Base-by-base conservation (phyloP, 2,113 vertebrate genomes). In the Podilymbus podiceps region DNA sequence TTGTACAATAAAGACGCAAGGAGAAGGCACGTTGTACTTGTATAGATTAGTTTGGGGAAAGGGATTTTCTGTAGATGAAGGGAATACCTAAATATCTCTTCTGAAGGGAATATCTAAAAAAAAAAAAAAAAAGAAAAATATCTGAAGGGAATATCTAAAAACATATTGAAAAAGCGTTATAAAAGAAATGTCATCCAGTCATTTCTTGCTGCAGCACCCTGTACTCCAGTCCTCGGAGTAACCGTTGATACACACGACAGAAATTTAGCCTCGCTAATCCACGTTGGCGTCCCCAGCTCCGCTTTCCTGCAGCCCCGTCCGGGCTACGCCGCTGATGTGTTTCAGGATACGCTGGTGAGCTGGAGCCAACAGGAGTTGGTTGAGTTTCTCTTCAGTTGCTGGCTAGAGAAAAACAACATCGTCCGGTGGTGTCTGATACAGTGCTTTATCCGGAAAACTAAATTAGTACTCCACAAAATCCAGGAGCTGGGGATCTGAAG, bases 181-280 rank as follows among this genome's bases (percentile, higher is more conserved):
- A 15, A 38, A 69, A 58, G 13, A 23, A 47, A 5, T 9, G 58
- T 31, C 15, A 38, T 15, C 22, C 47, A 13, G 1, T 8, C n/a
- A 42, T 55, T 20, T 42, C 63, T n/a, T 44, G 60, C 50, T 53
- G 30, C 46, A 21, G n/a, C 25, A 25, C 17, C 24, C 28, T 24
- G 4, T 15, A 1, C 11, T 63, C 8, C 1, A 0, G 1, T 5
- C 30, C 46, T 15, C 24, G 42, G 31, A 11, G 3, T 24, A 35
- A 14, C 18, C 28, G 9, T 15, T 38, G 49, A 35, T 9, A 17
- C 12, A 35, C 12, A 12, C 11, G 18, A 38, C 12, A n/a, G 22
- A 50, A 49, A 50, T 33, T 30, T 42, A 28, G 55, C 73, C 28
- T 24, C 24, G 2, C 38, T 62, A 22, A 15, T 10, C 15, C 59